phyloP scores from a whole-genome alignment of 2,113 vertebrate genomes.

The Perca schrenkii region DNA sequence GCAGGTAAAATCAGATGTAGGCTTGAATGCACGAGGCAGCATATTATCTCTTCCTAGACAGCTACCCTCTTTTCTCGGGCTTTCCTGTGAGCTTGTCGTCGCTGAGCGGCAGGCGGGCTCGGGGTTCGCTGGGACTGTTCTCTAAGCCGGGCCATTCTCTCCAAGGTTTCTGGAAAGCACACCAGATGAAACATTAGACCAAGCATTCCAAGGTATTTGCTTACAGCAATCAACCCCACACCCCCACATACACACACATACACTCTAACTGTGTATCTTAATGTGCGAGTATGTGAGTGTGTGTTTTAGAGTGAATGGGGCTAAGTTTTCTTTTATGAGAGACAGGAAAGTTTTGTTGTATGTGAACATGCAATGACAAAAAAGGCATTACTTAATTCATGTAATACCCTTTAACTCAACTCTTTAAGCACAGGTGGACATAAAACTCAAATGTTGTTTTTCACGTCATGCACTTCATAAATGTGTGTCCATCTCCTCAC shows the following conservation, averaged over 20 bases:
- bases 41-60: neutral
- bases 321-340: no score
- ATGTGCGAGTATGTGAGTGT: no score
- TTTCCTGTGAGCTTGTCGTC: slow-evolving; percentile 86
- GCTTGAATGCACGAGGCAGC: neutral
- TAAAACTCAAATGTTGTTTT: neutral
- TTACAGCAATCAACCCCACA: no score
- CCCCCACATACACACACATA: no score
- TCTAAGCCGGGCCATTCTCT: slow-evolving; percentile 56
- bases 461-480: neutral
- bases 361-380: no score
- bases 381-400: no score
- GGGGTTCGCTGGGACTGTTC: slow-evolving; percentile 53
- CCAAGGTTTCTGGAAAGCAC: slow-evolving; percentile 64
- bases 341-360: no score
- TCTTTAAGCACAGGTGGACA: neutral
- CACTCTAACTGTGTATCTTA: no score
- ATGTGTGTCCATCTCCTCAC: slow-evolving; percentile 70
- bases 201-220: no score
- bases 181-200: neutral
- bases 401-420: neutral
- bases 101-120: slow-evolving; percentile 60
- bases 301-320: no score
- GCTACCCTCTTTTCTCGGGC: slow-evolving; percentile 90
- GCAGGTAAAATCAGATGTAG: neutral